Percentiles rank a stretch among this genome's conserved stretches.
phyloP scores from a whole-genome alignment of 92 coral and sea anemone genomes.

The Actinernus sp. region DNA sequence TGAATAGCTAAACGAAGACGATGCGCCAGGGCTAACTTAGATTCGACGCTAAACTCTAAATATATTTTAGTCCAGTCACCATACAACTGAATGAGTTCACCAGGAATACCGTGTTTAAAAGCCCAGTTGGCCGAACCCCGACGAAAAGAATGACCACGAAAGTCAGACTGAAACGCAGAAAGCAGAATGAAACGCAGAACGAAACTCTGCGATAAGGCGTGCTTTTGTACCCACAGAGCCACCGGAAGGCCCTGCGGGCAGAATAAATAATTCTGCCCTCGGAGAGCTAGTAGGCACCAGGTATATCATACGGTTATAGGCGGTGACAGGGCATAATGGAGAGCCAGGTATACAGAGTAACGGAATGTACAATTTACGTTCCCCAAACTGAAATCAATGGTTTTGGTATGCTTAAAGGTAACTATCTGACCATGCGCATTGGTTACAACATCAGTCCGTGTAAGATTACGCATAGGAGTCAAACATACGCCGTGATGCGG shows the following conservation, averaged over 20 bases:
- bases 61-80: constrained; percentile 16
- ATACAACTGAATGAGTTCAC: no score
- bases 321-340: constrained; percentile 18
- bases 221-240: neutral
- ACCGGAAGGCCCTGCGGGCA: neutral
- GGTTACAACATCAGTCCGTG: constrained; percentile 1
- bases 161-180: neutral
- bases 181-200: neutral
- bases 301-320: constrained; percentile 11
- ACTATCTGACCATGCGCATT: neutral
- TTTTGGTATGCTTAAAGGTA: constrained; percentile 14
- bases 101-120: no score
- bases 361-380: no score
- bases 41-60: constrained; percentile 11
- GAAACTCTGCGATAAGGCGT: neutral
- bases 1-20: constrained; percentile 4
- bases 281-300: constrained; percentile 12
- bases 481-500: constrained; percentile 2
- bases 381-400: constrained; percentile 13
- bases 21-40: constrained; percentile 19
- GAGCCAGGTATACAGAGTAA: constrained; percentile 5
- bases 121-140: no score
- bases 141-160: no score
- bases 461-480: constrained; percentile 15
- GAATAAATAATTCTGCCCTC: constrained; percentile 2